Evolutionary conservation across 92 coral and sea anemone genomes (phyloP).

Genomic region (Desmophyllum pertusum): DNA sequence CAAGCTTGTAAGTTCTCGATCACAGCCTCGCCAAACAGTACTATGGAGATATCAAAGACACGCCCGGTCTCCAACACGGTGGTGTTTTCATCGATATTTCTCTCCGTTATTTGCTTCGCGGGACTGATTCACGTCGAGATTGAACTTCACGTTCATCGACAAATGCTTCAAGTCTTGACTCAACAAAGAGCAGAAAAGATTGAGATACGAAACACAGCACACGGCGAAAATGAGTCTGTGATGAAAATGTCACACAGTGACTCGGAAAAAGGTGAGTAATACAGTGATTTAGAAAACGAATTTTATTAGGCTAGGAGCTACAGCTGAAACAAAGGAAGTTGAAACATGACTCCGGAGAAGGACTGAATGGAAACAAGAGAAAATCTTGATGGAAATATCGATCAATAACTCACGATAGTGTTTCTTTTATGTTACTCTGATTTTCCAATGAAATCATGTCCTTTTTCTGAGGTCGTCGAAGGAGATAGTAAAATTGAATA

Average conservation of each 20-base stretch:
- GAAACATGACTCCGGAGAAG: background rate
- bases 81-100: background rate
- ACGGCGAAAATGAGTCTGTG: background rate
- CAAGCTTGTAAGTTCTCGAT: background rate
- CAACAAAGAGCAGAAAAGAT: constrained; percentile 1
- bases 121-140: constrained; percentile 43
- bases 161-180: constrained; percentile 23
- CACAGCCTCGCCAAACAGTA: background rate
- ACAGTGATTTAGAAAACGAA: background rate
- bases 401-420: too few relatives aligned
- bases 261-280: background rate
- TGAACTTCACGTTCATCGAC: constrained; percentile 32
- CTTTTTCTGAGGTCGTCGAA: too few relatives aligned
- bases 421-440: too few relatives aligned
- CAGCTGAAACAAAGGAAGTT: background rate
- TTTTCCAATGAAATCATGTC: too few relatives aligned
- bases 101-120: constrained; percentile 1
- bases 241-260: background rate
- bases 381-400: too few relatives aligned
- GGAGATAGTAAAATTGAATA: too few relatives aligned
- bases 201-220: background rate
- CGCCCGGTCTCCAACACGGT: background rate
- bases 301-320: background rate
- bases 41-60: background rate
- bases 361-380: too few relatives aligned